Percentiles rank a stretch among this genome's conserved stretches.
Conservation (phyloP, 35 echinoderm and acorn worm genomes). For the Apostichopus japonicus region DNA sequence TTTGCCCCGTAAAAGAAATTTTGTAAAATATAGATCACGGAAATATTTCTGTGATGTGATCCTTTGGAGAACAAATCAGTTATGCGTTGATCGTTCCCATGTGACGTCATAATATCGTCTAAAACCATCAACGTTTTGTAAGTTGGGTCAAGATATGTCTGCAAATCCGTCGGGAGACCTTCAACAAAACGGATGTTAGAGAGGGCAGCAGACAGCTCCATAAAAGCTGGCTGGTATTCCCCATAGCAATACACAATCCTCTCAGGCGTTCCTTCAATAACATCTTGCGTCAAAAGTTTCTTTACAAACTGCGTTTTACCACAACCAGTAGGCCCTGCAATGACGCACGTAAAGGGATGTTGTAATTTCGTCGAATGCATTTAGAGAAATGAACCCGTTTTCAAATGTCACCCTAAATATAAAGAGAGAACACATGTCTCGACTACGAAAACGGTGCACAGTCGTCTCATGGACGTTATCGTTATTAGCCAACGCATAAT, state of each 20-base stretch:
- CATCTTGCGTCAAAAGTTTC: conserved; percentile 3
- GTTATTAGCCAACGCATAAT: too few relatives aligned
- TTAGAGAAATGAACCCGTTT: neutral
- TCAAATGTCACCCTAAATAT: neutral
- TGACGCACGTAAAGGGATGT: conserved; percentile 36
- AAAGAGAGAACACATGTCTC: too few relatives aligned
- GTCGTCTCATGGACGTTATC: too few relatives aligned
- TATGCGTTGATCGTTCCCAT: conserved; percentile 38
- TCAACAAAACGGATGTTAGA: conserved; percentile 58
- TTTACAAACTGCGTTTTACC: conserved; percentile 71
- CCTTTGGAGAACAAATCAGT: conserved; percentile 67
- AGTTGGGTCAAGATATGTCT: conserved; percentile 27
- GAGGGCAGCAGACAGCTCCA: conserved; percentile 25
- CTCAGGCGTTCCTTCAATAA: too few relatives aligned
- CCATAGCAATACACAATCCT: conserved; percentile 79
- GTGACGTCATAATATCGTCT: too few relatives aligned
- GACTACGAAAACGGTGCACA: too few relatives aligned
- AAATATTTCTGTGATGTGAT: conserved; percentile 60
- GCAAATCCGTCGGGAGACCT: too few relatives aligned
- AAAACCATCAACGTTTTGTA: too few relatives aligned
- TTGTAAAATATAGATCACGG: conserved; percentile 75
- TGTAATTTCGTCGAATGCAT: conserved; percentile 28
- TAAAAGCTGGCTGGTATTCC: conserved; percentile 48
- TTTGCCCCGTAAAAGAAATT: conserved; percentile 78
- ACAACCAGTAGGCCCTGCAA: conserved; percentile 54